A percentile compares a stretch with the other conserved stretches of the same genome.
These are phyloP conservation scores for Acanthopleura granulata DNA, from an alignment of 2,888 invertebrate genomes.

Conservation along the genomic window DNA sequence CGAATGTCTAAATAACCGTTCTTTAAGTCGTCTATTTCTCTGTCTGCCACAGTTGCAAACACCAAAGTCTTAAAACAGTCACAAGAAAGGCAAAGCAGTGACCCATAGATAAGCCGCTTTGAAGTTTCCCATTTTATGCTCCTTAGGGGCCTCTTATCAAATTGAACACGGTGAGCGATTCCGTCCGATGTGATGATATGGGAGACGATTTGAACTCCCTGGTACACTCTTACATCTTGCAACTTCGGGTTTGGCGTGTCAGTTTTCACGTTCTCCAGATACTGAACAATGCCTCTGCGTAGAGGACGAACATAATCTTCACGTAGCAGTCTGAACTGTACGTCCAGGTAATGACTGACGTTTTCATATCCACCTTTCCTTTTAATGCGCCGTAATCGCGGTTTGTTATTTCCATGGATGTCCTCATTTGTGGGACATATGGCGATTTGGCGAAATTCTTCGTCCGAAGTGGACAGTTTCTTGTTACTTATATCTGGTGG, in stretches of 20 bases:
- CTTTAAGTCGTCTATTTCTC: conserved; percentile 43
- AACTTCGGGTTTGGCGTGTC: conserved; percentile 21
- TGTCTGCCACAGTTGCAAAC: conserved; percentile 75
- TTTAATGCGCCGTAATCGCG: conserved; percentile 75
- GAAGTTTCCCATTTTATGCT: conserved; percentile 70
- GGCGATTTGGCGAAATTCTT: conserved; percentile 67
- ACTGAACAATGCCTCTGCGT: conserved; percentile 77
- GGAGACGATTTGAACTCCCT: conserved; percentile 51
- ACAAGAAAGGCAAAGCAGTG: conserved; percentile 80
- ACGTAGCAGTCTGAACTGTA: conserved; percentile 81
- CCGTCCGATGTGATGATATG: conserved; percentile 46
- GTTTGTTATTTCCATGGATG: conserved; percentile 51
- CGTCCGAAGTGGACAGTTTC: conserved; percentile 24
- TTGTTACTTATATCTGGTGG: too few species aligned
- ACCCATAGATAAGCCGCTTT: conserved; percentile 80
- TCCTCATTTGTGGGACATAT: conserved; percentile 66
- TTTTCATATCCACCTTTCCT: conserved; percentile 76
- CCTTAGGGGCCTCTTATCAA: conserved; percentile 38
- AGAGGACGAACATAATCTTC: conserved; percentile 86
- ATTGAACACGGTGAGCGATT: conserved; percentile 47
- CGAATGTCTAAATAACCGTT: conserved; percentile 50
- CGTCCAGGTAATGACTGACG: conserved; percentile 81
- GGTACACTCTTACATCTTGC: conserved; percentile 51
- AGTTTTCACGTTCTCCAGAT: conserved; percentile 56
- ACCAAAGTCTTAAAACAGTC: conserved; percentile 79